These are phyloP conservation scores for Tauraco hartlaubi DNA, from an alignment of 2,797 vertebrate species.

Conservation along the genomic window DNA sequence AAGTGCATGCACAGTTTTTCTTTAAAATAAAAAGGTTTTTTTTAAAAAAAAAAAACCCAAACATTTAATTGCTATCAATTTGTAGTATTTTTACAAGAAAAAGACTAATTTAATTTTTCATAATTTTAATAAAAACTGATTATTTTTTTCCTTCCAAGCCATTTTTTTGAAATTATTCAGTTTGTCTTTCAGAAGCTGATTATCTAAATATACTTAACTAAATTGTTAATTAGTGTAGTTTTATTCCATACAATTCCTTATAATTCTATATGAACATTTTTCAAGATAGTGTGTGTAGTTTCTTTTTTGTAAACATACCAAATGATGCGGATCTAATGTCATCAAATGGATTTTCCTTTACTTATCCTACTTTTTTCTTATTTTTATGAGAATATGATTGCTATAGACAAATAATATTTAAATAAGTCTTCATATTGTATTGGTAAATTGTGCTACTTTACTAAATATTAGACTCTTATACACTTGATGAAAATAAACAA, in stretches of 20 bases:
- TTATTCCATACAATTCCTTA: background rate
- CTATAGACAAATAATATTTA: background rate
- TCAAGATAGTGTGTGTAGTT: background rate
- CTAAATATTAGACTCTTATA: background rate
- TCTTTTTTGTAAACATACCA: background rate
- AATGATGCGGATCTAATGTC: background rate
- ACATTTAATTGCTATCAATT: background rate
- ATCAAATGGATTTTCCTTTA: background rate
- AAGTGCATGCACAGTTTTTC: background rate
- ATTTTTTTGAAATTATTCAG: background rate
- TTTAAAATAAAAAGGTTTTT: background rate
- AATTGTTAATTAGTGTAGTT: background rate
- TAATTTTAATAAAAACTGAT: background rate
- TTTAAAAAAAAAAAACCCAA: background rate
- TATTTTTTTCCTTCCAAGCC: background rate
- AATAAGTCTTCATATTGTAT: background rate
- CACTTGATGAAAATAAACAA: background rate
- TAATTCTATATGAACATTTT: background rate
- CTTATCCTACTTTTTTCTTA: background rate
- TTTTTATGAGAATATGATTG: background rate
- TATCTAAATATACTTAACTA: background rate
- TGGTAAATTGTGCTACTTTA: background rate
- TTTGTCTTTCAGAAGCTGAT: background rate
- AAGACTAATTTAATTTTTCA: background rate
- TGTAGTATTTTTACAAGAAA: background rate